Base-by-base conservation (phyloP, 2,888 invertebrate species). In the Schizotus pectinicornis region DNA sequence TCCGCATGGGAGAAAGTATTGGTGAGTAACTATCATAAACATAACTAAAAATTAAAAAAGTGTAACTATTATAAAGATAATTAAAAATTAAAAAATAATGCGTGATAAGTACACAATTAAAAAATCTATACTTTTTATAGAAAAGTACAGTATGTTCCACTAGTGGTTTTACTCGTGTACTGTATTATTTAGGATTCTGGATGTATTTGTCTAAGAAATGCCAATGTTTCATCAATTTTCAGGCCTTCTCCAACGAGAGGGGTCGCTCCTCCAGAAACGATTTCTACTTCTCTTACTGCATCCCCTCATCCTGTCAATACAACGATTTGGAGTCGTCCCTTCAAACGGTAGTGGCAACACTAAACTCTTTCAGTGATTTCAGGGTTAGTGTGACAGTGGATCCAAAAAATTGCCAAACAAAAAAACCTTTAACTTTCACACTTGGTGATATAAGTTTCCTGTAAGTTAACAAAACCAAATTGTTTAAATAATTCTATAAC, bases 211-310 rank as follows among this genome's bases (percentile, higher is more conserved):
- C 22, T 22, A 22, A 22, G 22, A 22, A 22, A 22, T 22, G 3
- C 11, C 32, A 1, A 42, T 33, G 33, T 2, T 51, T 46, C 12
- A 9, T 33, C 5, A 30, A 11, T 34, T 61, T 64, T 50, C 34
- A 67, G 67, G 61, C 48, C 1, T 67, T 60, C 45, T 35, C 51
- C 5, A 50, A 59, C 12, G 63, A 65, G 30, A 46, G 51, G 1
- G 43, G 56, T 7, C 59, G 55, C 9, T 61, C 54, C 9, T 58
- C 65, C 1, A 55, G 72, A 33, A 71, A 71, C 62, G 67, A 75
- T 49, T 67, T 85, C 0, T 82, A 84, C 51, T 86, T 86, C 84
- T 85, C 85, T 1, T 83, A 84, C 0, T 87, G 87, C 67, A 80
- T 86, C 8, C 87, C 87, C 8, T 82, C 83, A 37, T 79, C 82